phyloP scores from a whole-genome alignment of 1,140 invertebrate genomes.

The Acromyrmex charruanus region DNA sequence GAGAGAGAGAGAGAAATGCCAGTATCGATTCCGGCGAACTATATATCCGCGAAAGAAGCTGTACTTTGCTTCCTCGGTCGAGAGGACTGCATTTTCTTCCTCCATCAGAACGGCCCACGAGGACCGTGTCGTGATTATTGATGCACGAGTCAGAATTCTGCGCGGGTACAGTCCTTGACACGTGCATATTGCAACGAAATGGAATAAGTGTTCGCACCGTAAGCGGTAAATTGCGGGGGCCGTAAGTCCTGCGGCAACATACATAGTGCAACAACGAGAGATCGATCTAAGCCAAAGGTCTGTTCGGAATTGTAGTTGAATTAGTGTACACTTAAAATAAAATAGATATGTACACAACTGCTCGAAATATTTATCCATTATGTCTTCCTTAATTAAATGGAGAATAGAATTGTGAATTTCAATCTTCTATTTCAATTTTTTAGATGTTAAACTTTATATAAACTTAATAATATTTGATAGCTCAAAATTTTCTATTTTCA shows the following conservation, averaged over 20 bases:
- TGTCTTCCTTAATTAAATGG: too few species aligned
- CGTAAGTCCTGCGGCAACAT: background rate
- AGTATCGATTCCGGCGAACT: constrained; percentile 61
- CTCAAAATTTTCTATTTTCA: too few species aligned
- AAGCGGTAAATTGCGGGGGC: background rate
- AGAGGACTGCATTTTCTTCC: constrained; percentile 56
- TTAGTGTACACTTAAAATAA: too few species aligned
- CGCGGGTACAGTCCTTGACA: background rate
- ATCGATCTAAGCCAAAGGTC: background rate
- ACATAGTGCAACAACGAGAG: background rate
- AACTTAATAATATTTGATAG: too few species aligned
- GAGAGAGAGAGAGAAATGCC: constrained; percentile 54
- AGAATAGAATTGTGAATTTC: too few species aligned
- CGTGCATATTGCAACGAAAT: constrained; percentile 34
- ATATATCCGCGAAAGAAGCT: constrained; percentile 61
- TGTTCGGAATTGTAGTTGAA: too few species aligned
- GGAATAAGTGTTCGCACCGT: background rate
- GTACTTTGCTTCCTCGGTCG: constrained; percentile 43
- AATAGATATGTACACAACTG: too few species aligned
- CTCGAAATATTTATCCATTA: too few species aligned
- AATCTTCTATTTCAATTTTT: too few species aligned
- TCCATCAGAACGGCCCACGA: constrained; percentile 37
- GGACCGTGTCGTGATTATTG: constrained; percentile 27
- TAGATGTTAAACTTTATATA: too few species aligned
- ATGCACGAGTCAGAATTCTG: constrained; percentile 30